Evolutionary conservation across 2,113 vertebrate genomes (phyloP).

Genomic region (Ceuthmochares aereus): DNA sequence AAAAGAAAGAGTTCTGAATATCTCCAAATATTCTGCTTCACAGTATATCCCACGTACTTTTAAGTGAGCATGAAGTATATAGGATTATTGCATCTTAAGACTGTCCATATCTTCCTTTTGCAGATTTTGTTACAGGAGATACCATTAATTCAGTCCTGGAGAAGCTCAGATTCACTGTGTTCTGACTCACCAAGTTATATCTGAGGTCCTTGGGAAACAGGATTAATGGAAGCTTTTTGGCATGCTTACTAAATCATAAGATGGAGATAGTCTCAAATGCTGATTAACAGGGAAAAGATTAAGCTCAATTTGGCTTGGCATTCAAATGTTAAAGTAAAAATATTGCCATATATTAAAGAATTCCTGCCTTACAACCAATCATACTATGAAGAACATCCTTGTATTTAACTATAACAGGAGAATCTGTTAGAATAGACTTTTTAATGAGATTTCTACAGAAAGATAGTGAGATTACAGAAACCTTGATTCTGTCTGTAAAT

Average conservation of each 20-base stretch:
- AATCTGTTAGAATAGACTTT: neutral
- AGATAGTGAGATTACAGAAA: neutral
- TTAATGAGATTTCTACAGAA: neutral
- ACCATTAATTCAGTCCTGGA: neutral
- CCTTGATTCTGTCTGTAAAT: neutral
- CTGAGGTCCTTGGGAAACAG: neutral
- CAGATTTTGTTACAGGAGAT: neutral
- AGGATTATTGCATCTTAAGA: neutral
- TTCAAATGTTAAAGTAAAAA: neutral
- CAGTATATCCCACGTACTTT: neutral
- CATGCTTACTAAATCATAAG: neutral
- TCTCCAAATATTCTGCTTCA: neutral
- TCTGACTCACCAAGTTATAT: neutral
- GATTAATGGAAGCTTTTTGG: neutral
- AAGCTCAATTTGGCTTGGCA: neutral
- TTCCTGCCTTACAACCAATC: neutral
- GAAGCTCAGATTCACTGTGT: neutral
- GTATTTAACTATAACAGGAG: neutral
- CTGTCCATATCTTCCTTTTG: neutral
- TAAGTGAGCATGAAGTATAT: neutral
- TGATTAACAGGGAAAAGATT: neutral
- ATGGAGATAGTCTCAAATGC: neutral
- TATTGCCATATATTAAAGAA: neutral
- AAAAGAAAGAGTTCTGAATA: neutral
- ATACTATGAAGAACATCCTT: neutral